Evolutionary conservation across 2,797 vertebrate genomes (phyloP).

Genomic region (Denticeps clupeoides): DNA sequence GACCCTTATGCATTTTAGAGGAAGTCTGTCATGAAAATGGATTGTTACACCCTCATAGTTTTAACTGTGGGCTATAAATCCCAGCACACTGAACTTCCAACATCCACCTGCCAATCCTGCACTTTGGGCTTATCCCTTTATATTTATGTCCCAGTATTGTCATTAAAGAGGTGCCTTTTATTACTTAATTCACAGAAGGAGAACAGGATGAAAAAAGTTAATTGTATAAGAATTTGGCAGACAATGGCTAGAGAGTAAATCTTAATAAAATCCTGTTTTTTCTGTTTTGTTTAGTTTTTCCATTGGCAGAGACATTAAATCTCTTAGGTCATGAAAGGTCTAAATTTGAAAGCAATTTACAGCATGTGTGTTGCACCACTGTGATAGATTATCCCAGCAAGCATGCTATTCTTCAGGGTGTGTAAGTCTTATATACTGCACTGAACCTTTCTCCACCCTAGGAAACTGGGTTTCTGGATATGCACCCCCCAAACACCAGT

Average conservation of each 20-base stretch:
- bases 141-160: too few species aligned
- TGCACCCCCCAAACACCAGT: background rate
- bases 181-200: background rate
- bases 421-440: background rate
- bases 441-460: background rate
- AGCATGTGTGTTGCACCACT: background rate
- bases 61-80: slow-evolving; percentile 15
- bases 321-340: slow-evolving; percentile 4
- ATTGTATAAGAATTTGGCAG: slow-evolving; percentile 4
- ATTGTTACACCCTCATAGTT: background rate
- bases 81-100: background rate
- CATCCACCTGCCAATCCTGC: slow-evolving; percentile 7
- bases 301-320: background rate
- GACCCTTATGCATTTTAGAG: background rate
- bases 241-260: slow-evolving; percentile 3
- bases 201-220: background rate
- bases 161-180: background rate
- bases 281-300: too few species aligned
- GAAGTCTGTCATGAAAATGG: background rate
- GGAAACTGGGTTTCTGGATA: background rate
- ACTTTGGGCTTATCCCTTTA: too few species aligned
- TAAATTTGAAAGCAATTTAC: slow-evolving; percentile 7
- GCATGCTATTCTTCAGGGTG: background rate
- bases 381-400: background rate
- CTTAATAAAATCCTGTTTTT: background rate